Conservation (phyloP, 2,797 vertebrate species). For the Xenops minutus region DNA sequence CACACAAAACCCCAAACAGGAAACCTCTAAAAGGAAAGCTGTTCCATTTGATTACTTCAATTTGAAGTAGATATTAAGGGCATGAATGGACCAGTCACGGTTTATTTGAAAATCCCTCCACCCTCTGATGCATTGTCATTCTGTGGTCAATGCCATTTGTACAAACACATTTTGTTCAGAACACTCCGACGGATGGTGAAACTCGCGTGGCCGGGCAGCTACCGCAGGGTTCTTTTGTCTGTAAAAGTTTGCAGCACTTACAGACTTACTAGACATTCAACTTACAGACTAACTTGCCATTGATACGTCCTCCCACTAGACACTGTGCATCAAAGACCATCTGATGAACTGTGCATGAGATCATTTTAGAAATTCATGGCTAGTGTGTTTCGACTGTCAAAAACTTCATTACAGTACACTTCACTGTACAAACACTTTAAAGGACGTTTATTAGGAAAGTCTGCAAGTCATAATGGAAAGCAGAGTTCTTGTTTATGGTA, state of each 20-base stretch:
- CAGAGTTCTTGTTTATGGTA: slow-evolving; percentile 65
- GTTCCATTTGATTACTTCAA: slow-evolving; percentile 81
- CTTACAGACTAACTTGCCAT: slow-evolving; percentile 12
- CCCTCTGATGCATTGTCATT: slow-evolving; percentile 67
- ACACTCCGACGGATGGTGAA: slow-evolving; percentile 26
- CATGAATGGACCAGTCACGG: slow-evolving; percentile 73
- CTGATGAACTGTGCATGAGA: slow-evolving; percentile 17
- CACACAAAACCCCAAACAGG: slow-evolving; percentile 66
- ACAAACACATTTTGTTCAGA: slow-evolving; percentile 31
- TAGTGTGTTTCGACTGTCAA: slow-evolving; percentile 64
- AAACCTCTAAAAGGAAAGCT: slow-evolving; percentile 77
- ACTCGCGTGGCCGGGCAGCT: slow-evolving; percentile 16
- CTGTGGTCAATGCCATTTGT: slow-evolving; percentile 3
- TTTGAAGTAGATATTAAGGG: slow-evolving; percentile 82
- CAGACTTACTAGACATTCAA: background rate
- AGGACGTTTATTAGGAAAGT: slow-evolving; percentile 78
- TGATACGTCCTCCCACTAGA: background rate
- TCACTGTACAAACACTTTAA: slow-evolving; percentile 76
- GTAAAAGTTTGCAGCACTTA: slow-evolving; percentile 32
- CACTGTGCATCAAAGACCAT: slow-evolving; percentile 21
- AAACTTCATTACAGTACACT: slow-evolving; percentile 75
- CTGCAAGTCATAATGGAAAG: slow-evolving; percentile 71
- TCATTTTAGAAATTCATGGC: slow-evolving; percentile 18
- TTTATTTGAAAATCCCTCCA: slow-evolving; percentile 71
- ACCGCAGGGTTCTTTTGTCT: slow-evolving; percentile 15